These are phyloP conservation scores for Tenthredo scrophulariae DNA, from an alignment of 2,888 invertebrate genomes.

Conservation along the genomic window DNA sequence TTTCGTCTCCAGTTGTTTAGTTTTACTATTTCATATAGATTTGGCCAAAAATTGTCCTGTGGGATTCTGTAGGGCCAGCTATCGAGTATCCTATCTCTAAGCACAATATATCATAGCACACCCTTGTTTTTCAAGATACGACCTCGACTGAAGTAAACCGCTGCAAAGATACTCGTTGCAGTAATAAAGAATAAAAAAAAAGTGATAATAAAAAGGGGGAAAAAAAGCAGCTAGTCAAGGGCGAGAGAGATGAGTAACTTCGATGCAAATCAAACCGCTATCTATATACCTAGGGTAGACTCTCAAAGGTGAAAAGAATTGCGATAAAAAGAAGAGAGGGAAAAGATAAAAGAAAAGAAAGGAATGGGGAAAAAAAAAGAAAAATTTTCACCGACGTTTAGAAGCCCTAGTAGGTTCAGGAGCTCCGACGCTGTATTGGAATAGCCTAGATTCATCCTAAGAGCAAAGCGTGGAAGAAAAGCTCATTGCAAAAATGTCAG, in stretches of 20 bases:
- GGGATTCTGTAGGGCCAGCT: background rate
- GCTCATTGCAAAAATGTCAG: conserved; percentile 41
- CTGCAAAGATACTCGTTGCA: background rate
- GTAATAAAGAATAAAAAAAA: background rate
- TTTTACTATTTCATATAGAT: background rate
- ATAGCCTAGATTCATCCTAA: conserved; percentile 70
- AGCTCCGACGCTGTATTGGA: conserved; percentile 68
- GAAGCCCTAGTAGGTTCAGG: conserved; percentile 70
- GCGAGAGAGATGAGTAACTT: background rate
- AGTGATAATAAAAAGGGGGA: background rate
- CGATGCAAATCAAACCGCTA: conserved; percentile 2
- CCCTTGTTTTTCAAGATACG: background rate
- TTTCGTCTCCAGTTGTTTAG: conserved; percentile 45
- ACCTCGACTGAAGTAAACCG: conserved; percentile 21
- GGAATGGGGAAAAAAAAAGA: background rate
- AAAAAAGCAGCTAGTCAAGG: background rate
- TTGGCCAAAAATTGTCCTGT: background rate
- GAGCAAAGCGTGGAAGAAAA: conserved; percentile 10
- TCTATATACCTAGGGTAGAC: background rate
- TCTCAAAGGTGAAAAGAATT: conserved; percentile 5
- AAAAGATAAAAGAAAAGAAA: background rate
- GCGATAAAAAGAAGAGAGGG: background rate
- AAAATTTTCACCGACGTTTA: conserved; percentile 64
- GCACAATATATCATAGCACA: background rate
- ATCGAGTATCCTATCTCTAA: background rate